Evolutionary conservation across 2,888 invertebrate species (phyloP).

Genomic region (Habroteleia sp.): DNA sequence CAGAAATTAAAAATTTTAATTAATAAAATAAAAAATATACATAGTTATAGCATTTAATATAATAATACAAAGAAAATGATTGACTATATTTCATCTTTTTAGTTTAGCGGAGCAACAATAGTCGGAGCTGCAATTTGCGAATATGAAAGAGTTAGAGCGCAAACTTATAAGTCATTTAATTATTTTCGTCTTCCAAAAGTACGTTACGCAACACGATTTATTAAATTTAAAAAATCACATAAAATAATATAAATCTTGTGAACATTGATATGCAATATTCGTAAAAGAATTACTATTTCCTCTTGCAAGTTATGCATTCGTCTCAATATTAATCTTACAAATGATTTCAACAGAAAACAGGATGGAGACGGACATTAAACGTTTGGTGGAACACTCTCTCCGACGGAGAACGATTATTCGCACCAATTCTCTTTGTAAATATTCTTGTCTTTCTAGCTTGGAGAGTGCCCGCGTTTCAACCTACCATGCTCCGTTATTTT

Average conservation of each 20-base stretch:
- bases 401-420: conserved; percentile 89
- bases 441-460: conserved; percentile 90
- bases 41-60: too few relatives aligned
- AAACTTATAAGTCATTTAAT: conserved; percentile 69
- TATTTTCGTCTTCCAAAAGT: too few relatives aligned
- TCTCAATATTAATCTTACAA: too few relatives aligned
- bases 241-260: too few relatives aligned
- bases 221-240: too few relatives aligned
- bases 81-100: too few relatives aligned
- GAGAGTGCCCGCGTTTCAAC: conserved; percentile 87
- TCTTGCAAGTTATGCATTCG: too few relatives aligned
- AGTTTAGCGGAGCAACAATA: conserved; percentile 88
- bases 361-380: conserved; percentile 75
- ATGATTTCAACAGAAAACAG: conserved; percentile 67
- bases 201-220: too few relatives aligned
- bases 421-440: conserved; percentile 90
- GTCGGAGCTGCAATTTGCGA: conserved; percentile 92
- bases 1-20: too few relatives aligned
- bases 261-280: too few relatives aligned
- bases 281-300: too few relatives aligned
- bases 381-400: conserved; percentile 88
- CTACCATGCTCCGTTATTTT: conserved; percentile 92
- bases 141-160: conserved; percentile 86
- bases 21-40: conserved; percentile 2
- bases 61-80: too few relatives aligned